phyloP scores from a whole-genome alignment of 2,888 invertebrate species.

The Thysanoteuthis rhombus region DNA sequence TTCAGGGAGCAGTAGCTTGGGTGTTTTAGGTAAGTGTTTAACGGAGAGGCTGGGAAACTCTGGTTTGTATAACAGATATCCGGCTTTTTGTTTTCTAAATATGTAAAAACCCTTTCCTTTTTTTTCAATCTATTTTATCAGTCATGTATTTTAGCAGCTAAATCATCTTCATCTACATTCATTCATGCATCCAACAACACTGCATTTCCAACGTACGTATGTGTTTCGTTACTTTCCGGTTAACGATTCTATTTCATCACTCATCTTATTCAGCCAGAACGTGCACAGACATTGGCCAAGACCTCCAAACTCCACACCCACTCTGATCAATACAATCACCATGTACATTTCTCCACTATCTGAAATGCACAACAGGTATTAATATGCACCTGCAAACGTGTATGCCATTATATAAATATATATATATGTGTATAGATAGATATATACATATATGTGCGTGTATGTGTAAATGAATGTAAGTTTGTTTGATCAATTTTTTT shows the following conservation, averaged over 20 bases:
- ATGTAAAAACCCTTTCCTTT: no score
- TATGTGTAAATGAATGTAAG: not conserved
- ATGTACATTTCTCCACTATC: no score
- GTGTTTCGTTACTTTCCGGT: not conserved
- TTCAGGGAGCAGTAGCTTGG: no score
- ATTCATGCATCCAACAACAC: not conserved
- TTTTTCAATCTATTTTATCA: no score
- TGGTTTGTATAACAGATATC: no score
- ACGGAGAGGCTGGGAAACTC: no score
- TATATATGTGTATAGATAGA: conserved; percentile 15
- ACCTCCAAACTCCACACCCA: no score
- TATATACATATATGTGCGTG: not conserved
- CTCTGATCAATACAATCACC: no score
- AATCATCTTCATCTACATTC: not conserved
- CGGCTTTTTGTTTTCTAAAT: no score
- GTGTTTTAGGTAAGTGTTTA: no score
- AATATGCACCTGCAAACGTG: not conserved
- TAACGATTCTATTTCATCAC: not conserved
- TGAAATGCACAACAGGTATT: not conserved
- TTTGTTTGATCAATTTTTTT: not conserved
- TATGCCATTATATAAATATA: not conserved
- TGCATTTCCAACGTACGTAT: not conserved
- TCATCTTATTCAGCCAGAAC: no score
- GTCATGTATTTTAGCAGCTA: not conserved
- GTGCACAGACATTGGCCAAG: no score